phyloP scores from a whole-genome alignment of 1,140 invertebrate genomes.

The Cydia pomonella region DNA sequence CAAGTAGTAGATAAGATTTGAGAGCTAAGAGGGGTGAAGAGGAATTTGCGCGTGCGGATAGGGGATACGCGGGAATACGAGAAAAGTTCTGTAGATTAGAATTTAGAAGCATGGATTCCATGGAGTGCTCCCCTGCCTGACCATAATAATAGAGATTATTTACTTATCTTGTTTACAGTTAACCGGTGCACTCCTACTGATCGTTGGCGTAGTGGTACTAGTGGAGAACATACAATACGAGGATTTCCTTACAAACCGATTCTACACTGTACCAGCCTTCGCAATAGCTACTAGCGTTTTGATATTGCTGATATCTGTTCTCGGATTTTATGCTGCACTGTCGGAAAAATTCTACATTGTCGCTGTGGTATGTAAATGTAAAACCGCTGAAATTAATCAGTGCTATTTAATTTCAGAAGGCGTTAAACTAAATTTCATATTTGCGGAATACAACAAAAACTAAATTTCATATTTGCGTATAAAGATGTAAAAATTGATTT shows the following conservation, averaged over 20 bases:
- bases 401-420: neutral
- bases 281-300: slow-evolving; percentile 88
- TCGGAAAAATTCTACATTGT: slow-evolving; percentile 91
- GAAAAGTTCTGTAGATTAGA: too few species aligned
- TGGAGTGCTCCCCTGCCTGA: too few species aligned
- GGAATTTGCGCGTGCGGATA: too few species aligned
- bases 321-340: slow-evolving; percentile 91
- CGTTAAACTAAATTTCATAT: neutral
- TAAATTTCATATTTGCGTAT: neutral
- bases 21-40: too few species aligned
- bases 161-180: slow-evolving; percentile 56
- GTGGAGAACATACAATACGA: slow-evolving; percentile 50
- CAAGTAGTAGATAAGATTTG: too few species aligned
- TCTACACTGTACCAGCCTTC: slow-evolving; percentile 85
- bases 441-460: neutral
- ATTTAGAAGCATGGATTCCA: too few species aligned
- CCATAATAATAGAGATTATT: neutral
- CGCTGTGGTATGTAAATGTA: slow-evolving; percentile 83
- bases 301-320: slow-evolving; percentile 86
- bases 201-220: slow-evolving; percentile 52
- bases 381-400: neutral
- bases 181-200: slow-evolving; percentile 60
- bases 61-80: too few species aligned
- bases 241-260: slow-evolving; percentile 66
- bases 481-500: too few species aligned